phyloP scores from a whole-genome alignment of 2,113 vertebrate genomes.

The Balaenoptera acutorostrata region DNA sequence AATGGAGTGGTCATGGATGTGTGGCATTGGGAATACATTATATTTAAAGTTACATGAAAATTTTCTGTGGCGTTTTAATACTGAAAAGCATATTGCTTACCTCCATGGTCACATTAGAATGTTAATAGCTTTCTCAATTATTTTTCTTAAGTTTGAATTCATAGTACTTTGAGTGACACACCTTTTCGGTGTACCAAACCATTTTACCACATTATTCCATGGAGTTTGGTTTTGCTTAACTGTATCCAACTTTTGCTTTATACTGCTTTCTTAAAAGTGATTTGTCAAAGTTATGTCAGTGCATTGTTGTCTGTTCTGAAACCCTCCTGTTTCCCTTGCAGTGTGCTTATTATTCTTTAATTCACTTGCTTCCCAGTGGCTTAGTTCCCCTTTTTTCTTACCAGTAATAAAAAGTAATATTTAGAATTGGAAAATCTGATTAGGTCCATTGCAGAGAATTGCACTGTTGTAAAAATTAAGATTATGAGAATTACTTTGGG shows the following conservation, averaged over 20 bases:
- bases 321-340: constrained; percentile 18
- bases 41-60: constrained; percentile 41
- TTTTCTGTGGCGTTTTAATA: constrained; percentile 58
- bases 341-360: constrained; percentile 40
- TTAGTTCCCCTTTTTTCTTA: background rate
- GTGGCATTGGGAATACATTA: constrained; percentile 61
- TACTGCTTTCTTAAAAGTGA: constrained; percentile 60
- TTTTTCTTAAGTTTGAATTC: constrained; percentile 67
- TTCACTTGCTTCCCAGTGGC: constrained; percentile 36
- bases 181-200: constrained; percentile 64
- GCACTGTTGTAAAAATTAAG: background rate
- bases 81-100: constrained; percentile 68
- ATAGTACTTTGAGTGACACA: constrained; percentile 52
- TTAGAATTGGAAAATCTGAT: background rate
- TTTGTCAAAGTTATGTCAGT: constrained; percentile 54
- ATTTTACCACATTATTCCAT: constrained; percentile 60
- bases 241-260: constrained; percentile 56
- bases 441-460: background rate
- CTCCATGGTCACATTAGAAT: constrained; percentile 65
- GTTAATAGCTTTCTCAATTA: constrained; percentile 40
- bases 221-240: constrained; percentile 69
- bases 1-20: constrained; percentile 77
- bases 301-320: constrained; percentile 55
- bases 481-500: background rate
- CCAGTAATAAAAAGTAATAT: background rate